Evolutionary conservation across 2,113 vertebrate species (phyloP), one percentile per base, ranked within the genome.

Genomic region (Pogonocichla stellata): DNA sequence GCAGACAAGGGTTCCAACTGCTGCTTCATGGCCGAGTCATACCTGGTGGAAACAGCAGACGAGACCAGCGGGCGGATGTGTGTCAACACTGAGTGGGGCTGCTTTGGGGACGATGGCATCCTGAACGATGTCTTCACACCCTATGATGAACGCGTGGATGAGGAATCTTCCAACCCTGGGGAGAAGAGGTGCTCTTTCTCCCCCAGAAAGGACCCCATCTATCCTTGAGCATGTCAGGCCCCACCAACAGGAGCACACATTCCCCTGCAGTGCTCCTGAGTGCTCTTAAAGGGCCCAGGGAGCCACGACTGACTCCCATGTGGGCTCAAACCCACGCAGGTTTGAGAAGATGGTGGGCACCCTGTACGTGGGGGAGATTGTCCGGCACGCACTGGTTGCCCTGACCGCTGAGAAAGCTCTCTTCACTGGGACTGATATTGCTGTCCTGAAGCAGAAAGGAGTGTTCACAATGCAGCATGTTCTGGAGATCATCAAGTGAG

Each of bases 301-400:
- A 43, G 7, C 29, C n/a, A 36, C 0, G 2, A 19, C 31, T 80
- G 58, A 90, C 38, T 28, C 8, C 23, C 12, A 10, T 33, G 53
- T 31, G 74, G 75, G 34, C 36, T 72, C 33, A 54, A 65, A 79
- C 33, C 19, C 31, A 20, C 0, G 0, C 92, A 99, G 99, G 65
- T 99, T 99, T 96, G 99, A 99, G 97, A 99, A 99, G 97, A 96
- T 99, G 98, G 97, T 98, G 82, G 98, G 99, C 24, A 97, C 97
- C 22, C 93, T 98, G 93, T 99, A 99, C 90, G 62, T 99, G 95
- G 98, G 98, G 5, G 99, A 99, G 77, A 97, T 98, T 1, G 96
- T 98, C 9, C 96, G 98, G 25, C 96, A 98, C 2, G 82, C 97
- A 5, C 96, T 99, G 93, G 58, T 91, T 4, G 57, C 87, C 86